phyloP scores from a whole-genome alignment of 2,113 vertebrate genomes.

The Columbina picui region DNA sequence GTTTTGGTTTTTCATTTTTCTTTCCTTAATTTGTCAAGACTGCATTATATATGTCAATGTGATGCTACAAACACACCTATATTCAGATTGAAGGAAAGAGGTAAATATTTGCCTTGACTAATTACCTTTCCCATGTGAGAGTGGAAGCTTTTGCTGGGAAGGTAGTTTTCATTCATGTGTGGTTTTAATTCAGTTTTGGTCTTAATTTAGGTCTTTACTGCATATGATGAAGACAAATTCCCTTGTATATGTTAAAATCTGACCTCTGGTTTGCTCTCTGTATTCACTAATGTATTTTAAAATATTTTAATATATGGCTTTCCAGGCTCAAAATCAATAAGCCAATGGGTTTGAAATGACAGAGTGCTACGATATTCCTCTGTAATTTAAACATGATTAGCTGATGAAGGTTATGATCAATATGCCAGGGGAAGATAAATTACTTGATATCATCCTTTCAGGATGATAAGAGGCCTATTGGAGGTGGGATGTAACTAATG shows the following conservation, averaged over 20 bases:
- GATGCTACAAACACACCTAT: not conserved
- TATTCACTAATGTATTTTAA: slow-evolving; percentile 37
- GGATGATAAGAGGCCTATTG: slow-evolving; percentile 72
- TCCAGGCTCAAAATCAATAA: slow-evolving; percentile 70
- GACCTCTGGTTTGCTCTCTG: slow-evolving; percentile 60
- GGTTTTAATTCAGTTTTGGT: not conserved
- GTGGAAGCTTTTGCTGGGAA: not conserved
- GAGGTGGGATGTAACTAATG: slow-evolving; percentile 78
- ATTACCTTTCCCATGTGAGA: not conserved
- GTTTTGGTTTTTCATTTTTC: no score
- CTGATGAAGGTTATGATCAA: slow-evolving; percentile 81
- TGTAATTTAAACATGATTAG: slow-evolving; percentile 82
- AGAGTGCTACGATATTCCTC: slow-evolving; percentile 75
- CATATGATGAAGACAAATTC: not conserved
- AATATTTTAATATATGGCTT: slow-evolving; percentile 68
- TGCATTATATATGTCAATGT: rapidly evolving
- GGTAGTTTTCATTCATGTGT: not conserved
- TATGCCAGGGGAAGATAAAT: slow-evolving; percentile 74
- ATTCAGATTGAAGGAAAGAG: rapidly evolving
- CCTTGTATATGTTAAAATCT: not conserved
- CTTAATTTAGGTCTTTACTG: slow-evolving; percentile 9
- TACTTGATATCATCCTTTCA: slow-evolving; percentile 83
- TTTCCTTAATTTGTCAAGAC: not conserved
- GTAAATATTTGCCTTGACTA: not conserved
- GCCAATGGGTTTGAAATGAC: slow-evolving; percentile 77